phyloP scores from a whole-genome alignment of 2,797 vertebrate species.

The Trichosurus vulpecula region DNA sequence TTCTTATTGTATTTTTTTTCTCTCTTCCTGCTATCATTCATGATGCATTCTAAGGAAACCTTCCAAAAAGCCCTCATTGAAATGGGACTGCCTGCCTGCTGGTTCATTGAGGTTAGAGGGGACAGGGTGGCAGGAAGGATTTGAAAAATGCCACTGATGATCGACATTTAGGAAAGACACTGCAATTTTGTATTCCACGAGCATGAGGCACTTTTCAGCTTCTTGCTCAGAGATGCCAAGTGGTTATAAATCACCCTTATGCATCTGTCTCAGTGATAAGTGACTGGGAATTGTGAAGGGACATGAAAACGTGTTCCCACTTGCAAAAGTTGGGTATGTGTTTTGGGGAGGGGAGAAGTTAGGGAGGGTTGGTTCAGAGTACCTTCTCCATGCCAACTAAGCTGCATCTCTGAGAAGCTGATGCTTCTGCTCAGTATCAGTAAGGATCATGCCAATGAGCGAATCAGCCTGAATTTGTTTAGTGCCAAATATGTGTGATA shows the following conservation, averaged over 20 bases:
- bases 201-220: slow-evolving; percentile 31
- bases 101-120: neutral
- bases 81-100: neutral
- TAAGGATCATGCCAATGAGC: neutral
- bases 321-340: neutral
- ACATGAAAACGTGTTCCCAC: neutral
- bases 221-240: slow-evolving; percentile 35
- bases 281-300: slow-evolving; percentile 59
- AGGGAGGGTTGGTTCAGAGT: neutral
- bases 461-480: neutral
- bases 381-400: neutral
- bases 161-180: neutral
- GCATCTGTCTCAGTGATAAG: slow-evolving; percentile 55
- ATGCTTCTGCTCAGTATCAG: neutral
- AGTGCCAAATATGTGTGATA: neutral
- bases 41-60: neutral
- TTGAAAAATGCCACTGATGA: neutral
- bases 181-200: slow-evolving; percentile 24
- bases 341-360: neutral
- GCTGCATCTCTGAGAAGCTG: neutral
- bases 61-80: neutral
- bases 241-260: slow-evolving; percentile 65
- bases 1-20: neutral
- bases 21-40: neutral
- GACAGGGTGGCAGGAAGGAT: neutral